Evolutionary conservation across 2,113 vertebrate species (phyloP), one percentile per base, ranked within the genome.

Genomic region (Coptodon rendalli): DNA sequence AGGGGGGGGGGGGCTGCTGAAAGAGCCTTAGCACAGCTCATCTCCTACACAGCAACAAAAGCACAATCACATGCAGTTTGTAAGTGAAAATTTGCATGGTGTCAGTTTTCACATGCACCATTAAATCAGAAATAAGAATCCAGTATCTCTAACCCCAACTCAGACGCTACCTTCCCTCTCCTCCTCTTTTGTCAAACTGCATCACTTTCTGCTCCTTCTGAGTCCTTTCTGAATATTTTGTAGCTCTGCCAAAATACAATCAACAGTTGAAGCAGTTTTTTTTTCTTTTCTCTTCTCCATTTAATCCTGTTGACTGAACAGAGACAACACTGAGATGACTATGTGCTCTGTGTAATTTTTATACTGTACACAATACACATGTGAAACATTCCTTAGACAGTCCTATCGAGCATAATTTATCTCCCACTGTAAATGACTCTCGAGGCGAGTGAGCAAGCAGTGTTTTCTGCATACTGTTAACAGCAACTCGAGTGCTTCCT

Each of bases 361-460:
- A 31, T 57, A 86, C 88, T 81, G n/a, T 63, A 93, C 73, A 91
- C 68, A 83, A 92, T 45, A 90, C 90, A 91, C 87, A 83, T 6
- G 63, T 83, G 85, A 86, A 53, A 93, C 89, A 86, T 86, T 92
- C 83, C 86, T 84, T 73, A 84, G 87, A 92, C 86, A 90, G 81
- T 85, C 73, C 52, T 87, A 29, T 53, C 10, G 80, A 89, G 89
- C 40, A 80, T 38, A 85, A 86, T 79, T 52, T 36, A 43, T 76
- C 87, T 89, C 88, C 81, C 80, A 88, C 86, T 84, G 66, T 86
- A 76, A 84, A 92, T 83, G 81, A 92, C 56, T 91, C 81, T 90
- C 6, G 91, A 95, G 92, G 94, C 93, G 63, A 93, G 91, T 94
- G 93, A 95, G 93, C 95, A 92, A 83, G 92, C 92, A 92, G 87